Base-by-base conservation (phyloP, 1,140 invertebrate species). In the Euura saliciscinereae region DNA sequence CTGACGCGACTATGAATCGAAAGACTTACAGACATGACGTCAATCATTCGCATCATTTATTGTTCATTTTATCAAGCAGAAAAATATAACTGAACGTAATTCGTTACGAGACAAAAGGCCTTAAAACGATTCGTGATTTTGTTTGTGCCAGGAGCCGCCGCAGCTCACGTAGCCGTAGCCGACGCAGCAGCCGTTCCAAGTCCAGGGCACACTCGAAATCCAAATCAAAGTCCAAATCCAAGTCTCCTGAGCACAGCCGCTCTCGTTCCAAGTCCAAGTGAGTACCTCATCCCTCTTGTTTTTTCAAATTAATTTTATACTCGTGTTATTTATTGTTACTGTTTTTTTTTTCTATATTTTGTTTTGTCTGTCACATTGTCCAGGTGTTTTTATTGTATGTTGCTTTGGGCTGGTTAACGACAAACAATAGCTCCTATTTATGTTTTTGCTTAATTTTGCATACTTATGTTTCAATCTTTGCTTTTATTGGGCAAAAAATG, bases 131-230 rank as follows among this genome's bases (percentile, higher is more conserved):
- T 59, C 51, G 13, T 59, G 51, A 59, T 76, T 71, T 76, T 71
- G 70, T 75, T 51, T 76, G 76, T 70, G 78, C 79, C 59, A 87
- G 87, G 71, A 89, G 87, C 74, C 83, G 86, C 68, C 88, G 83
- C 75, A 90, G 89, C 78, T 91, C 90, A 73, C 86, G 89, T 68
- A 89, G 87, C 69, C 90, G 89, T 73, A 90, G 90, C 72, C 90
- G 90, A 45, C 91, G 89, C 42, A 90, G 90, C 78, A 93, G 91
- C 77, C 91, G 91, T 59, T 93, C 92, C 42, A 93, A 93, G 77
- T 91, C 90, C 69, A 89, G 90, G 69, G 91, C 89, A 68, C 90
- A 91, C 71, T 91, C 93, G 65, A 93, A 93, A 87, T 94, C 90
- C 79, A 93, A 93, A 88, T 93, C 92, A 64, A 88, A 86, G 76